Percentiles rank a stretch among this genome's conserved stretches.
These are phyloP conservation scores for Ennomos erosarius DNA, from an alignment of 2,888 invertebrate genomes.

Conservation along the genomic window DNA sequence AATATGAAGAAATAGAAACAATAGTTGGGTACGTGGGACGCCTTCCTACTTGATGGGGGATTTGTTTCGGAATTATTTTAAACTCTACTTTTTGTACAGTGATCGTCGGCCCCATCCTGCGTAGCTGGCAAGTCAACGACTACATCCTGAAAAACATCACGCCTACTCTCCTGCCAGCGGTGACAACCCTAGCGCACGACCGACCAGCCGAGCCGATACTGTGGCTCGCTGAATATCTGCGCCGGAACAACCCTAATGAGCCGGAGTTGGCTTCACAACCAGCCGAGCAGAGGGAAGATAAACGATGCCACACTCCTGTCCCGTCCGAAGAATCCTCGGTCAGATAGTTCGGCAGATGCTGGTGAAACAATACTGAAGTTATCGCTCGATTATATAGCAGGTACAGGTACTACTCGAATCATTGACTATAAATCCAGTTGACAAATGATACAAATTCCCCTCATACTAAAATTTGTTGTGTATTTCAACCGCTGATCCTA, in stretches of 20 bases:
- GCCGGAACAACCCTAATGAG: slow-evolving; percentile 90
- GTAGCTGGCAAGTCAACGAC: slow-evolving; percentile 86
- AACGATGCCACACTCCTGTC: slow-evolving; percentile 64
- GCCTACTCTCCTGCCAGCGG: slow-evolving; percentile 86
- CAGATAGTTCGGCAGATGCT: slow-evolving; percentile 18
- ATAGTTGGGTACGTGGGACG: too few relatives aligned
- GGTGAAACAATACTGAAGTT: too few relatives aligned
- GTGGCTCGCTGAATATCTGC: slow-evolving; percentile 92
- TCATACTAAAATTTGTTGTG: too few relatives aligned
- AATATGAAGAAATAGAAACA: too few relatives aligned
- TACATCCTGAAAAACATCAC: slow-evolving; percentile 89
- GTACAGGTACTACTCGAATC: too few relatives aligned
- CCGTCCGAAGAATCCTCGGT: slow-evolving; percentile 60
- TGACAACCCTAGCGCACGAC: slow-evolving; percentile 88
- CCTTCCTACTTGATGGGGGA: too few relatives aligned
- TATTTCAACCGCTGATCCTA: too few relatives aligned
- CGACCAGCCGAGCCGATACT: slow-evolving; percentile 91
- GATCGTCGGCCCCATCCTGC: slow-evolving; percentile 89
- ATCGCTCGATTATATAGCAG: too few relatives aligned
- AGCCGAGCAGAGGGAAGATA: slow-evolving; percentile 55
- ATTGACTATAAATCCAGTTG: too few relatives aligned
- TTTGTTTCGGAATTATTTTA: too few relatives aligned
- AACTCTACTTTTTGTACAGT: slow-evolving; percentile 77
- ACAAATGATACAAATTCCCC: too few relatives aligned
- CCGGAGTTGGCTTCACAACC: slow-evolving; percentile 75